phyloP scores from a whole-genome alignment of 2,797 vertebrate species.

The Acanthis flammea region DNA sequence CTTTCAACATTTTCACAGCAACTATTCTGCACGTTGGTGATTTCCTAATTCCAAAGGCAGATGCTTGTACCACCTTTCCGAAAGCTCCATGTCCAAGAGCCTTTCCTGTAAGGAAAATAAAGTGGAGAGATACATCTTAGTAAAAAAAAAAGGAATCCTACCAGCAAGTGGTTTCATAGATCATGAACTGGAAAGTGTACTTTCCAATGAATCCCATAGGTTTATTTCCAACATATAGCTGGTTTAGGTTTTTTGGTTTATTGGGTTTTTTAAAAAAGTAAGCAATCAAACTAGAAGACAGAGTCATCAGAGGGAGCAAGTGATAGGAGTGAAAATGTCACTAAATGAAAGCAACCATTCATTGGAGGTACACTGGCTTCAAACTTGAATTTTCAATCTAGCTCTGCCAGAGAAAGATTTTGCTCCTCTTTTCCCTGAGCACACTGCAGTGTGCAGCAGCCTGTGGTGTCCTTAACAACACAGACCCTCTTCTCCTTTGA shows the following conservation, averaged over 20 bases:
- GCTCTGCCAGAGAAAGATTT: not conserved
- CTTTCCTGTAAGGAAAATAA: slow-evolving; percentile 80
- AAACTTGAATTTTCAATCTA: not conserved
- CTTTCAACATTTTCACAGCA: slow-evolving; percentile 98
- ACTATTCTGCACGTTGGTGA: slow-evolving; percentile 86
- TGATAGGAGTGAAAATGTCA: not conserved
- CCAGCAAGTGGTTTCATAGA: not conserved
- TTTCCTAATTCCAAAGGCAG: slow-evolving; percentile 88
- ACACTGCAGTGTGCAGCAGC: not conserved
- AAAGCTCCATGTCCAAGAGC: slow-evolving; percentile 91
- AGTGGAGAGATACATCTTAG: not conserved
- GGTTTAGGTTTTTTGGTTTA: not conserved
- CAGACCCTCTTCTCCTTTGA: not conserved
- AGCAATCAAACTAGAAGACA: not conserved
- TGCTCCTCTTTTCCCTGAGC: not conserved
- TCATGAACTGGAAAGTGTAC: not conserved
- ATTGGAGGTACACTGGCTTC: not conserved
- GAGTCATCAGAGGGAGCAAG: not conserved
- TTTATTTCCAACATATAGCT: not conserved
- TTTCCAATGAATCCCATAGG: not conserved
- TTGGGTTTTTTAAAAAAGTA: not conserved
- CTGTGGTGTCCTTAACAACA: not conserved
- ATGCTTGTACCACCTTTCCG: slow-evolving; percentile 92
- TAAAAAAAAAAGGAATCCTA: not conserved
- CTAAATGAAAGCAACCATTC: not conserved